A percentile compares a stretch with the other conserved stretches of the same genome.
Conservation (phyloP, 2,888 invertebrate genomes). For the Uloborus plumipes region DNA sequence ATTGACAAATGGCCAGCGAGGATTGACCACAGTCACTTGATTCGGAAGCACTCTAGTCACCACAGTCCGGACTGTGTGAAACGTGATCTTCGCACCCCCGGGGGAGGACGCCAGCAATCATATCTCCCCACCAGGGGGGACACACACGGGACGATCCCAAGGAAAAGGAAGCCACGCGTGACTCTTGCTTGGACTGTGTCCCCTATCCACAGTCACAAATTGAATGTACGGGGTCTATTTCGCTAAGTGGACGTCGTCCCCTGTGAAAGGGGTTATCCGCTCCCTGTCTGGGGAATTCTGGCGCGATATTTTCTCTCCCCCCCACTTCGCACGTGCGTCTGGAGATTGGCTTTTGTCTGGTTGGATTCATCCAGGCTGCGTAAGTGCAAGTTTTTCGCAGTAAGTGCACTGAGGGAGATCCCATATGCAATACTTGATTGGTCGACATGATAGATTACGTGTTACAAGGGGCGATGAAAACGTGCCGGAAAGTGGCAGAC, state of each 20-base stretch:
- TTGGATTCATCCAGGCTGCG: not conserved
- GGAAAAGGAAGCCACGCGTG: conserved; percentile 35
- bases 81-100: conserved; percentile 39
- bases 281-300: conserved; percentile 13
- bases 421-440: no score
- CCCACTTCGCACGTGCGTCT: conserved; percentile 1
- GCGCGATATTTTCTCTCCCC: conserved; percentile 10
- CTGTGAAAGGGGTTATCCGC: conserved; percentile 15
- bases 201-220: conserved; percentile 28
- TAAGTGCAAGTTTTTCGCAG: not conserved
- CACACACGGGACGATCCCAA: conserved; percentile 15
- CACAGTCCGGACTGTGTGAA: conserved; percentile 22
- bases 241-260: conserved; percentile 45
- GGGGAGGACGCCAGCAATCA: conserved; percentile 34
- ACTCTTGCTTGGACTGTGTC: conserved; percentile 32
- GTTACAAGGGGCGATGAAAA: no score
- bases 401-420: no score
- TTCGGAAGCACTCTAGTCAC: no score
- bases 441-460: no score
- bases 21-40: no score
- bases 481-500: no score
- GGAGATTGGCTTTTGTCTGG: conserved; percentile 2
- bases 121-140: conserved; percentile 16
- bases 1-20: no score
- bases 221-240: conserved; percentile 58